phyloP scores from a whole-genome alignment of 2,888 invertebrate species.

The Monopis laevigella region DNA sequence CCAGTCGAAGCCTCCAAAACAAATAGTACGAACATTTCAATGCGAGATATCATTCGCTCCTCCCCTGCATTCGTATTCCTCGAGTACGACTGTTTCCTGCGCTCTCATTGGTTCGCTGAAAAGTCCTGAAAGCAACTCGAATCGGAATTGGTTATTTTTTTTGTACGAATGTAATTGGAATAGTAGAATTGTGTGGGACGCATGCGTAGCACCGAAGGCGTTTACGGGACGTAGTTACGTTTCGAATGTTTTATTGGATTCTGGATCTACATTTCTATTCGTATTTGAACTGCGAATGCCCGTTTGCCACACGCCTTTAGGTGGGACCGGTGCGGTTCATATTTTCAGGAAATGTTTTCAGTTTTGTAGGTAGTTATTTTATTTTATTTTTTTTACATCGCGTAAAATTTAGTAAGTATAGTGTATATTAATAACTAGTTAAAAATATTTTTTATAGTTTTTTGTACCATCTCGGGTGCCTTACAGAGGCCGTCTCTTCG shows the following conservation, averaged over 20 bases:
- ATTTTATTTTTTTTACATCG: no score
- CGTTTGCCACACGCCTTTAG: neutral
- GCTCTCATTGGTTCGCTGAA: conserved; percentile 47
- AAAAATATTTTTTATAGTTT: no score
- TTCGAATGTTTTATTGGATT: conserved; percentile 65
- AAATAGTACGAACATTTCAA: conserved; percentile 67
- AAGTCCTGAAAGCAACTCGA: conserved; percentile 58
- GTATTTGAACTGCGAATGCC: conserved; percentile 50
- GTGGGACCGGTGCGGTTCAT: neutral
- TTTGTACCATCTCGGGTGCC: no score
- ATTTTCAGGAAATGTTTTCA: neutral
- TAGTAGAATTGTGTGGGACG: conserved; percentile 59
- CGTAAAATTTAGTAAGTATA: no score
- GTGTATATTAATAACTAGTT: no score
- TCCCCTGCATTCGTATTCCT: conserved; percentile 56
- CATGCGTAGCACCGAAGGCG: conserved; percentile 51
- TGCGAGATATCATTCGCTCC: conserved; percentile 67
- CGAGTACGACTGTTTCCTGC: conserved; percentile 57
- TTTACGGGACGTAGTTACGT: conserved; percentile 61
- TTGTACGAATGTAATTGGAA: conserved; percentile 65
- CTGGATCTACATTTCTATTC: conserved; percentile 50
- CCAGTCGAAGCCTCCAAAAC: conserved; percentile 50
- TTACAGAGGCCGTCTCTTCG: no score
- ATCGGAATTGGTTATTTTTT: conserved; percentile 63
- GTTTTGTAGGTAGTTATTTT: no score